A percentile compares a stretch with the other conserved stretches of the same genome.
Conservation (phyloP, 2,113 vertebrate genomes). For the Gasterosteus nipponicus region DNA sequence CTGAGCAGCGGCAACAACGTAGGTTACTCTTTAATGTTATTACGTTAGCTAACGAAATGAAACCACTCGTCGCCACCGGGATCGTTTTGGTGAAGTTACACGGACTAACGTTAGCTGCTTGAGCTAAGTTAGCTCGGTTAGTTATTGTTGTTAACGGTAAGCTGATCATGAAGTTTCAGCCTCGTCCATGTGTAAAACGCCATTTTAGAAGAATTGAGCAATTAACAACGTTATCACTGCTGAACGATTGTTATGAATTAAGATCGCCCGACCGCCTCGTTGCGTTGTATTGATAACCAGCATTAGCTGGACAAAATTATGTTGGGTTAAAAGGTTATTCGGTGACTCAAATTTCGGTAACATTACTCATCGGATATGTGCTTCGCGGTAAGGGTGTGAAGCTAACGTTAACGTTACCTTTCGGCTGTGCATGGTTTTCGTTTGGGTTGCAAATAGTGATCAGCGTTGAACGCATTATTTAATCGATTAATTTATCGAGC, state of each 20-base stretch:
- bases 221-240: not conserved
- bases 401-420: not conserved
- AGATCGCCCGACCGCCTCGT: no score
- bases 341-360: not conserved
- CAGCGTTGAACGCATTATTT: not conserved
- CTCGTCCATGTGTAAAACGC: not conserved
- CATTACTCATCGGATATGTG: not conserved
- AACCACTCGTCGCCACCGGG: not conserved
- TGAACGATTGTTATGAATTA: not conserved
- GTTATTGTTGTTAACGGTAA: conserved; percentile 5
- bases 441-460: not conserved
- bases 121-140: conserved; percentile 19
- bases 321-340: not conserved
- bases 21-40: not conserved
- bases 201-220: not conserved
- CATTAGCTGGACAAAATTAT: not conserved
- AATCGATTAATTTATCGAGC: not conserved
- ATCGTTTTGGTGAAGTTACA: not conserved
- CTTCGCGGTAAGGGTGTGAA: not conserved
- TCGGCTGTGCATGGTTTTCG: not conserved
- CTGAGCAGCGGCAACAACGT: not conserved
- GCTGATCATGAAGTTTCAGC: not conserved
- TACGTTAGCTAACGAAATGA: not conserved
- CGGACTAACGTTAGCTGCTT: conserved; percentile 1
- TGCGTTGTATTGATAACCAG: not conserved